Evolutionary conservation across 2,888 invertebrate genomes (phyloP).

Genomic region (Euspilapteryx auroguttella): DNA sequence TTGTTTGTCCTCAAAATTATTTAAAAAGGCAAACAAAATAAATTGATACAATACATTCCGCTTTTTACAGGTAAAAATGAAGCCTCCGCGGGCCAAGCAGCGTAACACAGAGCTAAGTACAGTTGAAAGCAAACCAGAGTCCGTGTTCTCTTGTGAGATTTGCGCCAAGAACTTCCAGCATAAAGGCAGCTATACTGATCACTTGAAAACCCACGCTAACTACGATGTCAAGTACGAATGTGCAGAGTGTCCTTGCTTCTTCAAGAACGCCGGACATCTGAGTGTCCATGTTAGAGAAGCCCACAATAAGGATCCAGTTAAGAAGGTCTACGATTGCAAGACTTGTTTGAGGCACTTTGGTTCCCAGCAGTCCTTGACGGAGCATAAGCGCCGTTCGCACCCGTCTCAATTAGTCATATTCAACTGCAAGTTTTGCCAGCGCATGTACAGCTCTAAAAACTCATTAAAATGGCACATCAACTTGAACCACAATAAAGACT

Average conservation of each 20-base stretch:
- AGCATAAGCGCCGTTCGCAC: background rate
- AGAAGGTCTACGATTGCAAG: slow-evolving; percentile 1
- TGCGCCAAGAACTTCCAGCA: slow-evolving; percentile 2
- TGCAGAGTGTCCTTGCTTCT: slow-evolving; percentile 2
- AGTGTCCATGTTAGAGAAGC: slow-evolving; percentile 1
- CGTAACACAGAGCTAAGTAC: no score
- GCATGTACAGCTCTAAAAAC: slow-evolving; percentile 1
- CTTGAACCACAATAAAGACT: slow-evolving; percentile 5
- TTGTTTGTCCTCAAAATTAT: no score
- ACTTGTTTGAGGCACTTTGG: slow-evolving; percentile 1
- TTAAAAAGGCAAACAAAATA: no score
- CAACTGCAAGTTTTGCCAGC: slow-evolving; percentile 1
- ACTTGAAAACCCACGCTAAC: slow-evolving; percentile 1
- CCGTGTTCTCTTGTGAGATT: slow-evolving; percentile 1
- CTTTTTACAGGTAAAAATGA: no score
- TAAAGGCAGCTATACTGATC: slow-evolving; percentile 1
- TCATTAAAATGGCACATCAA: slow-evolving; percentile 2
- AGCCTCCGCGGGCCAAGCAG: no score
- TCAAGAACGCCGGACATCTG: slow-evolving; percentile 3
- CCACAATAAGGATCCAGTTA: background rate
- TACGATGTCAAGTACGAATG: slow-evolving; percentile 2
- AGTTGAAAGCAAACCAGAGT: no score
- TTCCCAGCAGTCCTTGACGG: background rate
- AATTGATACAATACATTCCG: no score
- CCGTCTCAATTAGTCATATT: background rate